phyloP scores from a whole-genome alignment of 1,140 invertebrate species.

The Melitaea cinxia region DNA sequence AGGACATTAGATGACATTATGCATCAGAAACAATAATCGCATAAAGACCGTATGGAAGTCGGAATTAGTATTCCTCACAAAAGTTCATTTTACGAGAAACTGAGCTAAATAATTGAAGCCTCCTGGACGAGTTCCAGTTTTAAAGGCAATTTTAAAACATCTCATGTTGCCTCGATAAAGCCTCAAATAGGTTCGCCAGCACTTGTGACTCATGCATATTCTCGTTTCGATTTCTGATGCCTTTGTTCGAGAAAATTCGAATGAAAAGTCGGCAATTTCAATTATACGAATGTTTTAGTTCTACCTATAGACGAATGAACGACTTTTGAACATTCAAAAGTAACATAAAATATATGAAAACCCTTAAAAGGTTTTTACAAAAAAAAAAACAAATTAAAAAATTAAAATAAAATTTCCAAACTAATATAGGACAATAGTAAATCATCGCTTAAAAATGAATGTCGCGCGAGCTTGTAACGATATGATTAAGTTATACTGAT shows the following conservation, averaged over 20 bases:
- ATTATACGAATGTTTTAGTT: too few species aligned
- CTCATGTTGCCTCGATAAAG: conserved; percentile 20
- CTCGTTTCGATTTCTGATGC: conserved; percentile 4
- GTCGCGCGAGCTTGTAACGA: too few species aligned
- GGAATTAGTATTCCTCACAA: not conserved
- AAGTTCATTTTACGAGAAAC: not conserved
- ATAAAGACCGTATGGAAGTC: not conserved
- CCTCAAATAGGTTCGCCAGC: not conserved
- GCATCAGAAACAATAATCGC: not conserved
- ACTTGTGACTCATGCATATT: conserved; percentile 30
- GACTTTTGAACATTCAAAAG: not conserved
- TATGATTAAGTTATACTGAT: not conserved
- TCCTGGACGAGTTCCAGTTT: conserved; percentile 32
- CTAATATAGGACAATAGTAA: too few species aligned
- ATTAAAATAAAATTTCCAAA: not conserved
- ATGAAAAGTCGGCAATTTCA: not conserved
- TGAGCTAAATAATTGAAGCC: conserved; percentile 42
- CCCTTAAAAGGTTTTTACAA: too few species aligned
- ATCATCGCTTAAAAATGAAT: too few species aligned
- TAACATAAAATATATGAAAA: not conserved
- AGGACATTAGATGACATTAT: too few species aligned
- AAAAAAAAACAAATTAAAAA: not conserved
- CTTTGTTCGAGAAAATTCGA: not conserved
- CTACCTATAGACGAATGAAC: too few species aligned
- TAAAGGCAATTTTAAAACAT: conserved; percentile 39